Percentiles rank a stretch among this genome's conserved stretches.
These are phyloP conservation scores for Cheilinus undulatus DNA, from an alignment of 2,113 vertebrate genomes.

Conservation along the genomic window DNA sequence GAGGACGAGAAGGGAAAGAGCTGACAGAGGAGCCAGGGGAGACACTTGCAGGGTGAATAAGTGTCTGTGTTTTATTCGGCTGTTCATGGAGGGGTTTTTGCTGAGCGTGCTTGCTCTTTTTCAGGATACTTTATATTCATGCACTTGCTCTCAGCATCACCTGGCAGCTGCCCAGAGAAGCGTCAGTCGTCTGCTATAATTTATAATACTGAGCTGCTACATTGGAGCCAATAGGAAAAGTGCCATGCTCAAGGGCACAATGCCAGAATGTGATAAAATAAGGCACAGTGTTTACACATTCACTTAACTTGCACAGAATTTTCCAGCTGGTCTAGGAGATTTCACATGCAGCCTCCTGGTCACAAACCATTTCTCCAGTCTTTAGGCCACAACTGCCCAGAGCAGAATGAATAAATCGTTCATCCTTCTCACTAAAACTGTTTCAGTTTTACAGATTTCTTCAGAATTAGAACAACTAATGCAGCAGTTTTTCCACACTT, in stretches of 20 bases:
- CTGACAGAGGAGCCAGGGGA: slow-evolving; percentile 56
- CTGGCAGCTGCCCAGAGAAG: slow-evolving; percentile 44
- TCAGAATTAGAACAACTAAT: background rate
- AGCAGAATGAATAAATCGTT: no score
- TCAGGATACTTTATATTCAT: slow-evolving; percentile 51
- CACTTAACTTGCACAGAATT: slow-evolving; percentile 51
- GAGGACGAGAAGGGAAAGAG: slow-evolving; percentile 44
- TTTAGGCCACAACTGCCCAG: slow-evolving; percentile 27
- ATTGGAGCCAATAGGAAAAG: slow-evolving; percentile 30
- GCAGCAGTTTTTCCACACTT: slow-evolving; percentile 1
- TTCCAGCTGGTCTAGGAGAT: slow-evolving; percentile 41
- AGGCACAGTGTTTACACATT: slow-evolving; percentile 54
- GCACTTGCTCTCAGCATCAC: slow-evolving; percentile 30
- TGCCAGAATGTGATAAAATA: slow-evolving; percentile 58
- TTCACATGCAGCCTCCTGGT: slow-evolving; percentile 35
- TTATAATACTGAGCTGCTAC: slow-evolving; percentile 40
- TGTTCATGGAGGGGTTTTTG: slow-evolving; percentile 47
- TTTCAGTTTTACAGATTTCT: background rate
- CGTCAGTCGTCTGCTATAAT: slow-evolving; percentile 43
- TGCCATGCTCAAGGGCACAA: slow-evolving; percentile 61
- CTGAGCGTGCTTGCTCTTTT: slow-evolving; percentile 50
- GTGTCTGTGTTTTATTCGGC: slow-evolving; percentile 21
- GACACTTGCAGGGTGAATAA: slow-evolving; percentile 46
- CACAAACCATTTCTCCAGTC: slow-evolving; percentile 47
- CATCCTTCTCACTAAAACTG: no score